A percentile compares a stretch with the other conserved stretches of the same genome.
These are phyloP conservation scores for Myiotriccus ornatus DNA, from an alignment of 2,797 vertebrate species.

Conservation along the genomic window DNA sequence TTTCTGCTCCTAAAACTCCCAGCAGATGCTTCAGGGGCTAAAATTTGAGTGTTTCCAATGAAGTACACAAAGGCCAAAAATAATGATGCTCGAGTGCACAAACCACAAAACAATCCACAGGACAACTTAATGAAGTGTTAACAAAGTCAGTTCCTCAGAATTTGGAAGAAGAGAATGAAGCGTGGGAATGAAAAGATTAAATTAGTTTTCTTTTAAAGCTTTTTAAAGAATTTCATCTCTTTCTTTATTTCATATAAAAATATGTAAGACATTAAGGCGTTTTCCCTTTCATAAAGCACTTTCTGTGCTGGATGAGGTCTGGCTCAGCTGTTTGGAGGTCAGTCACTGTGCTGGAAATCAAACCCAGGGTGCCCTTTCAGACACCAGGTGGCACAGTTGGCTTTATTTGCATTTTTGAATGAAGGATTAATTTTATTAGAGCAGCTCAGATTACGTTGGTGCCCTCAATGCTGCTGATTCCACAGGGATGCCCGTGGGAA, in stretches of 20 bases:
- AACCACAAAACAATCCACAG: too few relatives aligned
- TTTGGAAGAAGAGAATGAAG: not conserved
- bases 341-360: not conserved
- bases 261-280: not conserved
- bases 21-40: not conserved
- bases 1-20: not conserved
- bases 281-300: not conserved
- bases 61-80: too few relatives aligned
- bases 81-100: not conserved
- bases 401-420: not conserved
- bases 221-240: not conserved
- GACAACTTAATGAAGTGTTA: not conserved
- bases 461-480: not conserved
- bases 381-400: not conserved
- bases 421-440: not conserved
- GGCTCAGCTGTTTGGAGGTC: not conserved
- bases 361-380: rapidly evolving
- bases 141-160: not conserved
- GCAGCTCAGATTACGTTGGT: not conserved
- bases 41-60: too few relatives aligned
- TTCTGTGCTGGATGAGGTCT: not conserved
- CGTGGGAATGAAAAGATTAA: not conserved
- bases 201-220: not conserved
- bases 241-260: not conserved
- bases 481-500: not conserved